phyloP scores from a whole-genome alignment of 1,140 invertebrate species.

The Hypothenemus hampei region DNA sequence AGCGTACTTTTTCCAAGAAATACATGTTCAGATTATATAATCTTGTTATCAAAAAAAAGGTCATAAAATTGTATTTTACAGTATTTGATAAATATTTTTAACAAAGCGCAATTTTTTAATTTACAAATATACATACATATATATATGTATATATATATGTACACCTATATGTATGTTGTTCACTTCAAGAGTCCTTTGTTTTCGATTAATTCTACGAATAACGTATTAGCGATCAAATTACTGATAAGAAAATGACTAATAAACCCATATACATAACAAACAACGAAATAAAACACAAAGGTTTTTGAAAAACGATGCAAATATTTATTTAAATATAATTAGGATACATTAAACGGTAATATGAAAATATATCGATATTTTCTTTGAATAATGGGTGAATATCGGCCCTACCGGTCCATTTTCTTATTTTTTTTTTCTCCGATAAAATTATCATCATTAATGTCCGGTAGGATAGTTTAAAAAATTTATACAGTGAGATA shows the following conservation, averaged over 20 bases:
- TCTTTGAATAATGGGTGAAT: conserved; percentile 30
- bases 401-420: conserved; percentile 10
- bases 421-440: conserved; percentile 8
- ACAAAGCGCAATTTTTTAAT: too few species aligned
- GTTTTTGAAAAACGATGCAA: conserved; percentile 42
- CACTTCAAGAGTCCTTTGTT: conserved; percentile 6
- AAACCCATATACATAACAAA: background rate
- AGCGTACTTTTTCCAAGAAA: too few species aligned
- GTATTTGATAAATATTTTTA: too few species aligned
- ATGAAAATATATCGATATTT: conserved; percentile 47
- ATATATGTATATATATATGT: too few species aligned
- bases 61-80: too few species aligned
- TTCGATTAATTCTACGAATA: background rate
- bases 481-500: conserved; percentile 39
- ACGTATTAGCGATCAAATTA: conserved; percentile 2
- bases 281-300: conserved; percentile 21
- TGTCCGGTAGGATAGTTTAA: conserved; percentile 26
- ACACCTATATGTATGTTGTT: too few species aligned
- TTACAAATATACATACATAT: too few species aligned
- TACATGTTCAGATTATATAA: too few species aligned
- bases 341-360: conserved; percentile 47
- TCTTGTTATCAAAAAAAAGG: too few species aligned
- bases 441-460: conserved; percentile 3
- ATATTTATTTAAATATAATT: conserved; percentile 47
- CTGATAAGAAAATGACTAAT: conserved; percentile 17